These are phyloP conservation scores for Rhingia campestris DNA, from an alignment of 2,888 invertebrate species.

Conservation along the genomic window DNA sequence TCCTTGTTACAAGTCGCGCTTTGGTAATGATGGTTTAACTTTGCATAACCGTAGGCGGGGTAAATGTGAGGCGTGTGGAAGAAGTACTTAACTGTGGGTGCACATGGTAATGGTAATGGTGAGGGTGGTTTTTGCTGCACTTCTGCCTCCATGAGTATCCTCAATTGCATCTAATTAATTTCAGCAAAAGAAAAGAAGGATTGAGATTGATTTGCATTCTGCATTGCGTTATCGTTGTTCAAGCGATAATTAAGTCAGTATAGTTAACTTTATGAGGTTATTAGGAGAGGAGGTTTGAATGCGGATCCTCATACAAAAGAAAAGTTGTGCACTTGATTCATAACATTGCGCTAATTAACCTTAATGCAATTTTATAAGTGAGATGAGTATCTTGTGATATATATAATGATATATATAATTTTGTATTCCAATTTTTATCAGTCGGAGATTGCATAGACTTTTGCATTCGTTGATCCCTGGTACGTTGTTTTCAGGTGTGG, in stretches of 20 bases:
- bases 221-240: constrained; percentile 1
- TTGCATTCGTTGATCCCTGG: too few species aligned
- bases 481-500: too few species aligned
- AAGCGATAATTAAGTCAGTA: constrained; percentile 1
- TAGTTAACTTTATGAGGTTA: neutral
- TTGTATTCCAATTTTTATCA: too few species aligned
- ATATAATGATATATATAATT: too few species aligned
- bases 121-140: neutral
- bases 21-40: constrained; percentile 48
- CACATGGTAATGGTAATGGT: neutral
- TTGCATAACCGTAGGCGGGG: constrained; percentile 30
- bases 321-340: neutral
- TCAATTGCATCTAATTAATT: constrained; percentile 58
- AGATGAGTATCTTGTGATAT: too few species aligned
- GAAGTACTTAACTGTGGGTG: too few species aligned
- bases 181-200: constrained; percentile 13
- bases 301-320: neutral
- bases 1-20: constrained; percentile 43
- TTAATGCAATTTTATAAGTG: too few species aligned
- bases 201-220: constrained; percentile 35
- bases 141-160: constrained; percentile 25
- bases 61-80: neutral
- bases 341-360: neutral
- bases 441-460: too few species aligned
- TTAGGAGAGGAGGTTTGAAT: neutral